Conservation (phyloP, 2,888 invertebrate species). For the Hoplodrina ambigua region DNA sequence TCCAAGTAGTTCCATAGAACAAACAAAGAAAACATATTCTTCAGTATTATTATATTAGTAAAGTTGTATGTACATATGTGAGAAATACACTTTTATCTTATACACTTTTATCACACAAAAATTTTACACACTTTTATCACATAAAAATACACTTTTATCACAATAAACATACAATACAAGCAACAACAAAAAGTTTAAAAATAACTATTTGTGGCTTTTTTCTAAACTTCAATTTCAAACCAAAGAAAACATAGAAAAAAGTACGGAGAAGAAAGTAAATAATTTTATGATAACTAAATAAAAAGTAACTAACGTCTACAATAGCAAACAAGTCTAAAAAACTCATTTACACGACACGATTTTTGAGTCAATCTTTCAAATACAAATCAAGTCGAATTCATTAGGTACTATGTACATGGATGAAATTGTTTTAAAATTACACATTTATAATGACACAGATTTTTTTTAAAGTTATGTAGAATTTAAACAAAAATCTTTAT, state of each 20-base stretch:
- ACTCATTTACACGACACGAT: slow-evolving; percentile 64
- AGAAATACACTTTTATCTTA: no score
- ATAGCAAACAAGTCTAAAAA: slow-evolving; percentile 68
- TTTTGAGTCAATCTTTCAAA: background rate
- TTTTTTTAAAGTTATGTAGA: no score
- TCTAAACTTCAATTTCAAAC: background rate
- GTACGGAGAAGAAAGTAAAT: slow-evolving; percentile 29
- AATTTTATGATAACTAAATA: slow-evolving; percentile 54
- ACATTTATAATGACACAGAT: background rate
- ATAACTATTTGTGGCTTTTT: background rate
- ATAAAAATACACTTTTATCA: no score
- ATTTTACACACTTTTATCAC: no score
- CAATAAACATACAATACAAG: background rate
- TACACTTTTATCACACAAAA: no score
- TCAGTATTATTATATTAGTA: no score
- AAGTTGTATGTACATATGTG: no score
- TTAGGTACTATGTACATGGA: background rate
- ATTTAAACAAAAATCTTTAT: background rate
- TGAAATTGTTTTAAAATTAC: background rate
- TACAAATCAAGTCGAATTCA: background rate
- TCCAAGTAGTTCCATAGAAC: no score
- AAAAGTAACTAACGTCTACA: slow-evolving; percentile 66
- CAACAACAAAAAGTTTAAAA: background rate
- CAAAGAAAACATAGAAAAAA: slow-evolving; percentile 17
- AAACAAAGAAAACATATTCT: no score